phyloP scores from a whole-genome alignment of 2,797 vertebrate species.

The Gastrophryne carolinensis region DNA sequence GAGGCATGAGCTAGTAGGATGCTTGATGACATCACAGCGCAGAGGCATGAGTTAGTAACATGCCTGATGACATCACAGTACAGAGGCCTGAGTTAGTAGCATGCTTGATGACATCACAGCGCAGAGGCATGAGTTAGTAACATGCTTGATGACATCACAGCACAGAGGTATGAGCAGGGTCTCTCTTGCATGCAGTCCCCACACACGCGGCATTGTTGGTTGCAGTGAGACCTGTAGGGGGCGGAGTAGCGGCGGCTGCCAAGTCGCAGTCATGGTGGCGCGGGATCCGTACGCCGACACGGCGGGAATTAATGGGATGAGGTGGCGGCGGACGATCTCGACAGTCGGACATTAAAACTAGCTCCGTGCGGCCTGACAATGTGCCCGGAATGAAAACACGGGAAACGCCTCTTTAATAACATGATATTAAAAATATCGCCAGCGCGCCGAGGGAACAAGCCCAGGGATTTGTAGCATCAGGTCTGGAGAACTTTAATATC shows the following conservation, averaged over 20 bases:
- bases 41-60: no score
- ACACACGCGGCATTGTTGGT: no score
- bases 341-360: neutral
- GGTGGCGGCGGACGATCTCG: neutral
- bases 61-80: no score
- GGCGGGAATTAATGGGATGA: neutral
- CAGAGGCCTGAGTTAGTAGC: no score
- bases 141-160: no score
- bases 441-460: neutral
- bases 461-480: neutral
- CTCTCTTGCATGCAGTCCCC: no score
- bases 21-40: no score
- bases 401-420: neutral
- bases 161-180: no score
- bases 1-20: no score
- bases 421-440: neutral
- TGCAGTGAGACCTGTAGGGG: no score
- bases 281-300: neutral
- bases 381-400: neutral
- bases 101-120: no score
- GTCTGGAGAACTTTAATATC: neutral
- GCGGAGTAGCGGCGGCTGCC: neutral
- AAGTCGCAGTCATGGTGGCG: neutral
- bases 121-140: no score
- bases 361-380: neutral